phyloP scores from a whole-genome alignment of 2,113 vertebrate genomes.

The Tachycineta bicolor region DNA sequence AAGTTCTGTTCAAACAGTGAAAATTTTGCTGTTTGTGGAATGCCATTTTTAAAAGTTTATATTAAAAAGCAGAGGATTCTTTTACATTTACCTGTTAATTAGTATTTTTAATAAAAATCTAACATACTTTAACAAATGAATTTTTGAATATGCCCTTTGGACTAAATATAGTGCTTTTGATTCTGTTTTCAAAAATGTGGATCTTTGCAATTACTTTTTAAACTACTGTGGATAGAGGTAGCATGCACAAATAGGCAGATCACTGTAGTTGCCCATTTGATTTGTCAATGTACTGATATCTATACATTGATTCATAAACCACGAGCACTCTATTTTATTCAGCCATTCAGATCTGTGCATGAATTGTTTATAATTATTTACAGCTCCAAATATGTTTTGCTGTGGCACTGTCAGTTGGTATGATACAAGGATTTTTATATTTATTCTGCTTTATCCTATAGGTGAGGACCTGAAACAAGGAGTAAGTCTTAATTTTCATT shows the following conservation, averaged over 20 bases:
- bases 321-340: neutral
- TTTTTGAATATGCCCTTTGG: neutral
- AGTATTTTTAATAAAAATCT: neutral
- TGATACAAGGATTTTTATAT: neutral
- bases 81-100: neutral
- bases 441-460: neutral
- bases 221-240: neutral
- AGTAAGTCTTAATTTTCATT: neutral
- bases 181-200: neutral
- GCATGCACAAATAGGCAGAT: neutral
- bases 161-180: neutral
- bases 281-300: neutral
- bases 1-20: neutral
- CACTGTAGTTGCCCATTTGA: neutral
- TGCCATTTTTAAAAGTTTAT: neutral
- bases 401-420: neutral
- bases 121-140: fast-evolving
- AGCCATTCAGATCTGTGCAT: neutral
- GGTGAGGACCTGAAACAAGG: neutral
- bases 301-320: neutral
- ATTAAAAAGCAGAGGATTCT: neutral
- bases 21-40: neutral
- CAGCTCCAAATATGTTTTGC: neutral
- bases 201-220: neutral
- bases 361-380: neutral